phyloP scores from a whole-genome alignment of 2,797 vertebrate genomes.

The Helarctos malayanus region DNA sequence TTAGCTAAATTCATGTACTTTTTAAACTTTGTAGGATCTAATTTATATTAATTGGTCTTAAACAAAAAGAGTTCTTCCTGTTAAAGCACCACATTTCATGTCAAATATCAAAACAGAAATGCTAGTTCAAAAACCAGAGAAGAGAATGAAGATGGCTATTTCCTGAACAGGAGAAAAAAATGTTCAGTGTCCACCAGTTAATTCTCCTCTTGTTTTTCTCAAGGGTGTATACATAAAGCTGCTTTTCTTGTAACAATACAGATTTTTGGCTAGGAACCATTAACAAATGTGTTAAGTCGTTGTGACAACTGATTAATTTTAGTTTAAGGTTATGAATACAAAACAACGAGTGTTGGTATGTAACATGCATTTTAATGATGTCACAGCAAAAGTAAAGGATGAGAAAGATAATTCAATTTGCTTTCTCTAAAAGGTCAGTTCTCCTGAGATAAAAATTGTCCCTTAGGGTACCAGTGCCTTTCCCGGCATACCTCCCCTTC shows the following conservation, averaged over 20 bases:
- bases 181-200: conserved; percentile 60
- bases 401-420: conserved; percentile 92
- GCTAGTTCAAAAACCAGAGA: neutral
- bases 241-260: conserved; percentile 76
- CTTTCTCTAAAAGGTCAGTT: conserved; percentile 90
- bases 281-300: conserved; percentile 88
- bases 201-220: conserved; percentile 67
- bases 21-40: neutral
- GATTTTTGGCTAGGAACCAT: conserved; percentile 80
- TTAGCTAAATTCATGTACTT: neutral
- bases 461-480: conserved; percentile 86
- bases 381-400: conserved; percentile 89
- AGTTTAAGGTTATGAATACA: conserved; percentile 91
- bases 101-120: conserved; percentile 7
- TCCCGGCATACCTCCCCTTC: conserved; percentile 69
- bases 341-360: conserved; percentile 87
- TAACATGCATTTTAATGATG: conserved; percentile 91
- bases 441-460: conserved; percentile 89
- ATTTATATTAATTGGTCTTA: neutral
- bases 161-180: neutral
- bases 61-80: neutral
- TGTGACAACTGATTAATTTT: conserved; percentile 91
- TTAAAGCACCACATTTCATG: neutral
- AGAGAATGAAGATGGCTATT: neutral
- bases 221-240: conserved; percentile 61